Conservation (phyloP, 2,113 vertebrate species). For the Strigops habroptila region DNA sequence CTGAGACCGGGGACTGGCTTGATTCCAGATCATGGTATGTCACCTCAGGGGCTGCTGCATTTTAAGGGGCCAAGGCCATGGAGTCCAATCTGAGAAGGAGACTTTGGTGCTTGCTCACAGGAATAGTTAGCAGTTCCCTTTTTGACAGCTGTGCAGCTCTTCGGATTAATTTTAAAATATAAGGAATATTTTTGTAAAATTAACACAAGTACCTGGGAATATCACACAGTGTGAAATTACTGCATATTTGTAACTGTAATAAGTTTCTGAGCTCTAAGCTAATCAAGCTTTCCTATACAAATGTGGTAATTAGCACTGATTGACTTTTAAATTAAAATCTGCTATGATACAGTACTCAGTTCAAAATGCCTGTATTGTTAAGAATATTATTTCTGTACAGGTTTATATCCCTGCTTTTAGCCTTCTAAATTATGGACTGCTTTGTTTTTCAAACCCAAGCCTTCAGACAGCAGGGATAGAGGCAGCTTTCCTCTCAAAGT, state of each 20-base stretch:
- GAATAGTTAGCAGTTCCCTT: background rate
- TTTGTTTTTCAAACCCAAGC: background rate
- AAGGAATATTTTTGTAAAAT: background rate
- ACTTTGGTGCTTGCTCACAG: background rate
- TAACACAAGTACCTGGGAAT: background rate
- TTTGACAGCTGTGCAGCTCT: background rate
- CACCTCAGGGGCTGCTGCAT: background rate
- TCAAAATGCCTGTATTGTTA: background rate
- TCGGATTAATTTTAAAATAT: accelerated
- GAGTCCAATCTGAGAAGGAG: background rate
- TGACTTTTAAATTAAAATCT: background rate
- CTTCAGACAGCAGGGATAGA: background rate
- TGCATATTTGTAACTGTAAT: background rate
- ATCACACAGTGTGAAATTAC: background rate
- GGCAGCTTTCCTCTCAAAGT: background rate
- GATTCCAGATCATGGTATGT: conserved; percentile 93
- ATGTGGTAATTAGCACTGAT: background rate
- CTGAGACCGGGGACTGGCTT: conserved; percentile 89
- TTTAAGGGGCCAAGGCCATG: background rate
- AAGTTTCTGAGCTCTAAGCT: background rate
- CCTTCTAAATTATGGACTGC: background rate
- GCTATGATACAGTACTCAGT: background rate
- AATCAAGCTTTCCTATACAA: background rate
- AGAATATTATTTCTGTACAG: background rate
- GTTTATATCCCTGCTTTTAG: background rate